A percentile compares a stretch with the other conserved stretches of the same genome.
Conservation (phyloP, 2,888 invertebrate genomes). For the Drosophila ustulata region DNA sequence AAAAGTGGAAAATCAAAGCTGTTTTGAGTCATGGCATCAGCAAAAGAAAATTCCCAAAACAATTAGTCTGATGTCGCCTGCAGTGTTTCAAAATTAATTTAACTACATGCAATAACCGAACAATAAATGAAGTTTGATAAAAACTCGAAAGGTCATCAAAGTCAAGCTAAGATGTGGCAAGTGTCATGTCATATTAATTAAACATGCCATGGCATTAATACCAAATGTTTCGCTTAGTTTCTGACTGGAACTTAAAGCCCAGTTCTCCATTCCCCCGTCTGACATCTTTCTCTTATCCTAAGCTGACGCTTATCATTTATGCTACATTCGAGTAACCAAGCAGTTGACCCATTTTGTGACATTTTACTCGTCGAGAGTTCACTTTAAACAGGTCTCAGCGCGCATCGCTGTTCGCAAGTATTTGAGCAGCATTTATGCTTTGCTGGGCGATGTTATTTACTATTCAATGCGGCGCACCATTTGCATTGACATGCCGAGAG, state of each 20-base stretch:
- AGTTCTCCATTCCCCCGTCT: neutral
- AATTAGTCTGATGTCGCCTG: constrained; percentile 61
- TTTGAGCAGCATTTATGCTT: constrained; percentile 55
- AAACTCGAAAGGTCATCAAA: constrained; percentile 8
- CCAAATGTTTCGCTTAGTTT: constrained; percentile 10
- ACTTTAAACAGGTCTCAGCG: constrained; percentile 31
- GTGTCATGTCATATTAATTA: constrained; percentile 49
- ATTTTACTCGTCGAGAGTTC: constrained; percentile 1
- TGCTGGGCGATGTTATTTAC: constrained; percentile 59
- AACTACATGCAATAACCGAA: constrained; percentile 36
- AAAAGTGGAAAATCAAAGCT: constrained; percentile 71
- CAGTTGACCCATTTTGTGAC: constrained; percentile 40
- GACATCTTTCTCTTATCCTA: neutral
- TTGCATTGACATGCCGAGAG: constrained; percentile 50
- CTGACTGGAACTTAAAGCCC: constrained; percentile 1
- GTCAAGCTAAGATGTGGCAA: neutral
- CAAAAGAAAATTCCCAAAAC: constrained; percentile 62
- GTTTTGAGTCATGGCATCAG: constrained; percentile 48
- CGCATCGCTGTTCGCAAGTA: constrained; percentile 11
- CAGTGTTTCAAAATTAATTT: constrained; percentile 60
- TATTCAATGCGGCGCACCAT: constrained; percentile 67
- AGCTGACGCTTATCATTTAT: constrained; percentile 41
- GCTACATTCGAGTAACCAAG: constrained; percentile 37
- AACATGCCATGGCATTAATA: constrained; percentile 31
- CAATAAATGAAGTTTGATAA: constrained; percentile 5